Conservation (phyloP, 1,140 invertebrate genomes). For the Aleiodes sp. region DNA sequence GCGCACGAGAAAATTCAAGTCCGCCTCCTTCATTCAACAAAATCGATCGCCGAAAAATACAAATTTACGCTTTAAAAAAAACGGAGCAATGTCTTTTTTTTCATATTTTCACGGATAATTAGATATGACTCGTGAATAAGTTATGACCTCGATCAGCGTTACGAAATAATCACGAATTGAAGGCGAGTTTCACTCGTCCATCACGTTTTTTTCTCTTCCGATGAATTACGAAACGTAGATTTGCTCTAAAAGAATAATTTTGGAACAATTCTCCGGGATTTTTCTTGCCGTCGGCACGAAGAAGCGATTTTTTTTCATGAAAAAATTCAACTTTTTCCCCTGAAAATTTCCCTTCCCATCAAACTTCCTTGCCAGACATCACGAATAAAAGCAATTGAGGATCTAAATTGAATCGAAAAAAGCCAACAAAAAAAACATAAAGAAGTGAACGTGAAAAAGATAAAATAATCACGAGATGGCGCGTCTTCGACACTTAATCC, state of each 20-base stretch:
- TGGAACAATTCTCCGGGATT: no score
- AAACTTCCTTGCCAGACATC: not conserved
- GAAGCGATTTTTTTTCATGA: no score
- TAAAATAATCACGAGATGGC: constrained; percentile 23
- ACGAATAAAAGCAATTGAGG: constrained; percentile 1
- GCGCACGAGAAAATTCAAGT: constrained; percentile 35
- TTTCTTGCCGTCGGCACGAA: no score
- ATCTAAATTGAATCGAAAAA: constrained; percentile 5
- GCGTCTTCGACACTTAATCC: not conserved
- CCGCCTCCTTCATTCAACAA: constrained; percentile 27
- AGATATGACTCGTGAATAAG: constrained; percentile 19
- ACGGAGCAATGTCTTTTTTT: constrained; percentile 1
- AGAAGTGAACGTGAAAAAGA: no score
- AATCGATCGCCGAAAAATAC: constrained; percentile 33
- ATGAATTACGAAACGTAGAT: not conserved
- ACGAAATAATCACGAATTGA: constrained; percentile 37
- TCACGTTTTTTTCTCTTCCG: not conserved
- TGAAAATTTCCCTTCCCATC: not conserved
- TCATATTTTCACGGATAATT: not conserved
- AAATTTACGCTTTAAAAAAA: not conserved
- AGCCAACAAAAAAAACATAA: not conserved
- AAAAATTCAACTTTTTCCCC: not conserved
- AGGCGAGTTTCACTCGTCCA: constrained; percentile 20
- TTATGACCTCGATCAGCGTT: constrained; percentile 33
- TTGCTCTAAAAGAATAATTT: no score